Conservation (phyloP, 2,113 vertebrate species). For the Ctenodactylus gundi region DNA sequence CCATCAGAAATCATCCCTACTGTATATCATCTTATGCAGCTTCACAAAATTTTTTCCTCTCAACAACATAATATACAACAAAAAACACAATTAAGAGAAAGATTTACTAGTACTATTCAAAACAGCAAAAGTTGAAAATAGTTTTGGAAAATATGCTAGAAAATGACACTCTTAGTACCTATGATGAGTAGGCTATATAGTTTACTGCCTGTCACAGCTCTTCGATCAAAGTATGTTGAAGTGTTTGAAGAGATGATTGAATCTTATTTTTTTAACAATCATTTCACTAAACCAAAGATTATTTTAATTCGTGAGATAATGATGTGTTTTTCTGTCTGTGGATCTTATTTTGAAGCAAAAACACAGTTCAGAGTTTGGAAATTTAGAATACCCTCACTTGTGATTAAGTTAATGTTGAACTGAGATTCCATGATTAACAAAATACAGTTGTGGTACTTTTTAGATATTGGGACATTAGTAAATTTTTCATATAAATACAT, state of each 20-base stretch:
- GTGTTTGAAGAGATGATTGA: not conserved
- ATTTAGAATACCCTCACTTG: not conserved
- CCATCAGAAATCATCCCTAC: not conserved
- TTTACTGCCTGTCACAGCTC: not conserved
- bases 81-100: not conserved
- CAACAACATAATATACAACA: not conserved
- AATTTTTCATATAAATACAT: not conserved
- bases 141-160: not conserved
- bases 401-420: not conserved
- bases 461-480: not conserved
- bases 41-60: not conserved
- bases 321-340: not conserved
- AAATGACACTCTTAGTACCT: not conserved
- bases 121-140: not conserved
- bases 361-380: not conserved
- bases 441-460: not conserved
- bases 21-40: not conserved
- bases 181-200: not conserved
- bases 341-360: not conserved
- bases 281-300: conserved; percentile 11
- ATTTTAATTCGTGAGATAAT: not conserved
- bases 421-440: not conserved
- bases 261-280: conserved; percentile 12
- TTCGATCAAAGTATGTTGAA: not conserved
- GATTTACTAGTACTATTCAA: not conserved